Base-by-base conservation (phyloP, 2,888 invertebrate genomes). In the Therioaphis trifolii region DNA sequence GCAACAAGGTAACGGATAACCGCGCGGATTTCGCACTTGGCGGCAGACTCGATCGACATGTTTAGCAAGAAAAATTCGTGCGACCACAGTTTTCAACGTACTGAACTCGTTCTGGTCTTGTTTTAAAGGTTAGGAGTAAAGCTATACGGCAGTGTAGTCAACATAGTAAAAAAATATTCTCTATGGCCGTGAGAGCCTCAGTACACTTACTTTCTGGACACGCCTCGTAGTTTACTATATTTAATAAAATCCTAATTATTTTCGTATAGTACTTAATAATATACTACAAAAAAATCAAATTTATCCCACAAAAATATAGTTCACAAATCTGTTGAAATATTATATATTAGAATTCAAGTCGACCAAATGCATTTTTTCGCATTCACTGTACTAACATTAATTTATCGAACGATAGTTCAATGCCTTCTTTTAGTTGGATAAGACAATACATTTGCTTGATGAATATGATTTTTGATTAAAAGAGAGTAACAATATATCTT, bases 391-490 rank as follows among this genome's bases (percentile, higher is more conserved):
- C 9, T 9, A 49, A 2, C 9, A 55, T 1, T n/a, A 55, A 55
- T 49, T 49, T 49, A 49, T 5, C 18, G 18, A 4, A 49, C 1
- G 3, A 49, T 49, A 18, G 15, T 49, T 49, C 4, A 49, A 49
- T 18, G 49, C 18, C 15, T 2, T 46, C 46, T 3, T 46, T n/a
- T n/a, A n/a, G n/a, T n/a, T n/a, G n/a, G n/a, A n/a, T n/a, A n/a
- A n/a, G n/a, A n/a, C n/a, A n/a, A n/a, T n/a, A n/a, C n/a, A 15
- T 43, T 49, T n/a, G 18, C 1, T 0, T 27, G 46, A 71, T 27
- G 49, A 49, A 71, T 71, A 71, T 71, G 27, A 27, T 71, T 46
- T 71, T 18, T 71, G 46, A 49, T 24, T 18, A 49, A 71, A 71
- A 4, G 43, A 24, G 7, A n/a, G 14, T 14, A 68, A 21, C 40